Evolutionary conservation across 2,888 invertebrate genomes (phyloP).

Genomic region (Callyntrura sp.): DNA sequence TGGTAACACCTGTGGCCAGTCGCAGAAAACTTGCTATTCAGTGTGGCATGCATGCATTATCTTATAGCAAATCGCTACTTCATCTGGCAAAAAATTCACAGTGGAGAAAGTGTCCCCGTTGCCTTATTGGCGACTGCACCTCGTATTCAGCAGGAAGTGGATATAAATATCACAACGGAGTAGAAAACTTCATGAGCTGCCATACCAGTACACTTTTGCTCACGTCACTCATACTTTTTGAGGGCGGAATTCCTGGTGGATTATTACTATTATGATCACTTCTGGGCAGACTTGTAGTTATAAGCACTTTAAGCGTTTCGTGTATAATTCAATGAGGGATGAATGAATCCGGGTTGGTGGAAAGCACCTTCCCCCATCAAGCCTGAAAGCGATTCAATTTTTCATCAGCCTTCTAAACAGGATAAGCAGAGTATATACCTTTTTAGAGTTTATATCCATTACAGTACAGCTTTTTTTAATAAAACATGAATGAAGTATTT

Average conservation of each 20-base stretch:
- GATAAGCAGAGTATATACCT: neutral
- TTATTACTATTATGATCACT: constrained; percentile 54
- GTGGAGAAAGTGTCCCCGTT: neutral
- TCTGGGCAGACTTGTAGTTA: neutral
- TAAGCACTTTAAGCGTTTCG: too few species aligned
- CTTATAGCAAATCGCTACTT: neutral
- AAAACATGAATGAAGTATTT: too few species aligned
- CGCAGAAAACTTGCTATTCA: too few species aligned
- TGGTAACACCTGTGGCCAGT: too few species aligned
- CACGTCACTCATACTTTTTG: constrained; percentile 29
- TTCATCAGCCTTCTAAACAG: constrained; percentile 44
- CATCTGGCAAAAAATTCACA: neutral
- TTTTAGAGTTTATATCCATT: too few species aligned
- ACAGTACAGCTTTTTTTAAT: too few species aligned
- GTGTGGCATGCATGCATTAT: too few species aligned
- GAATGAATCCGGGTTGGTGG: constrained; percentile 31
- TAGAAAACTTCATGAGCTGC: neutral
- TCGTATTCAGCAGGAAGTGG: too few species aligned
- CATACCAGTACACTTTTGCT: constrained; percentile 21
- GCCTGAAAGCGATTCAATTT: constrained; percentile 65
- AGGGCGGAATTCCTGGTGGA: constrained; percentile 54
- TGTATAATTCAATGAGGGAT: constrained; percentile 15
- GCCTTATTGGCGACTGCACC: too few species aligned
- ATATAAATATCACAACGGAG: too few species aligned
- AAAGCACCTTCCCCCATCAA: constrained; percentile 54